Evolutionary conservation across 2,797 vertebrate species (phyloP).

Genomic region (Scyliorhinus canicula): DNA sequence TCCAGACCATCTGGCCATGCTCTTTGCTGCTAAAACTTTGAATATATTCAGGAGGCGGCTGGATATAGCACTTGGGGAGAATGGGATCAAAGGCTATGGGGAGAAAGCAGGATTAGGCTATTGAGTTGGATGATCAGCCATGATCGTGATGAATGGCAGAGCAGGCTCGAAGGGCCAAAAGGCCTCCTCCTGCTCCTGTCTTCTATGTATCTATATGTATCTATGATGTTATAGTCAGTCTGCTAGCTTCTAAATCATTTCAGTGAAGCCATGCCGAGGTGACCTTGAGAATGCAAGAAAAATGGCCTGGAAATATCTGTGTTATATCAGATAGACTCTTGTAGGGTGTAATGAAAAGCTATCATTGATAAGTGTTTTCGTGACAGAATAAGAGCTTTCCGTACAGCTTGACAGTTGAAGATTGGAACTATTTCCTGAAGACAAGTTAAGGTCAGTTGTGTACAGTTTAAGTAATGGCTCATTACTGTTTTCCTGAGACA

Average conservation of each 20-base stretch:
- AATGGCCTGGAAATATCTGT: background rate
- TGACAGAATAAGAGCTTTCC: background rate
- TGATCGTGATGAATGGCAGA: too few species aligned
- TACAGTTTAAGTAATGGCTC: background rate
- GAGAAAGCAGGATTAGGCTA: too few species aligned
- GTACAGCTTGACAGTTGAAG: background rate
- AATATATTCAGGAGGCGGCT: too few species aligned
- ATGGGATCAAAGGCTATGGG: too few species aligned
- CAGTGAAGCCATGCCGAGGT: background rate
- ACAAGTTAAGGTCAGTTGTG: background rate
- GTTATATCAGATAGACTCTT: background rate
- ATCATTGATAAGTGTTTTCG: background rate
- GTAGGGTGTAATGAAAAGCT: background rate
- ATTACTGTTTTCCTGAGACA: background rate
- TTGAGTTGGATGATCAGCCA: too few species aligned
- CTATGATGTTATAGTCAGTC: background rate
- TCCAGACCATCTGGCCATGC: background rate
- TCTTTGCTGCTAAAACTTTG: too few species aligned
- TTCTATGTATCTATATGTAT: too few species aligned
- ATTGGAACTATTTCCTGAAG: background rate
- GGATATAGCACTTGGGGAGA: too few species aligned
- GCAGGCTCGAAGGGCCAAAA: too few species aligned
- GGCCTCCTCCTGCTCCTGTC: too few species aligned
- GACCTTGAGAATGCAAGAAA: background rate
- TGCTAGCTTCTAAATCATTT: background rate